These are phyloP conservation scores for Hiodon tergisus DNA, from an alignment of 2,113 vertebrate genomes.

Conservation along the genomic window DNA sequence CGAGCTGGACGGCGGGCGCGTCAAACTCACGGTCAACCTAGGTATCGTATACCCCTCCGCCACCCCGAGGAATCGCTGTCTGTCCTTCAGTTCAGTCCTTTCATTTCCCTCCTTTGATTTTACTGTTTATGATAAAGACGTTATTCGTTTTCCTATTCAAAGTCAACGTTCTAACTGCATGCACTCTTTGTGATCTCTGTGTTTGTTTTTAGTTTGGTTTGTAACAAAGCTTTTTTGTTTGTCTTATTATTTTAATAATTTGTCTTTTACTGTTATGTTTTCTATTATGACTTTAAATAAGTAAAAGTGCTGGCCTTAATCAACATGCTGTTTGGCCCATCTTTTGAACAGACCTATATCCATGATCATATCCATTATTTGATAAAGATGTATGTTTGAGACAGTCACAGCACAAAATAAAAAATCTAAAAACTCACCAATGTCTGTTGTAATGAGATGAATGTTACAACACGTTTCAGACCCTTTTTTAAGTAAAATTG, in stretches of 20 bases:
- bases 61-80: constrained; percentile 59
- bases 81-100: constrained; percentile 40
- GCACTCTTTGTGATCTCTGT: constrained; percentile 37
- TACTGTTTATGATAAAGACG: not conserved
- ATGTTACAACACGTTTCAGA: no score
- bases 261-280: constrained; percentile 54
- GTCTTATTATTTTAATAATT: constrained; percentile 40
- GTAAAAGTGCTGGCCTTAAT: constrained; percentile 25
- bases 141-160: not conserved
- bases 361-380: constrained; percentile 45
- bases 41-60: constrained; percentile 82
- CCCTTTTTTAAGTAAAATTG: no score
- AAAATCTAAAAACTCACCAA: not conserved
- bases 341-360: constrained; percentile 71
- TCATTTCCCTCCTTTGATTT: constrained; percentile 10
- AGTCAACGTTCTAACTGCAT: constrained; percentile 44
- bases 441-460: no score
- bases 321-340: constrained; percentile 77
- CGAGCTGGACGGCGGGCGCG: constrained; percentile 88
- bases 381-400: constrained; percentile 58
- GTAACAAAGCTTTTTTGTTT: constrained; percentile 12
- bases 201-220: constrained; percentile 33
- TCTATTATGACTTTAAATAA: constrained; percentile 5
- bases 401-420: constrained; percentile 63
- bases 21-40: constrained; percentile 98